A percentile compares a stretch with the other conserved stretches of the same genome.
Evolutionary conservation across 2,797 vertebrate genomes (phyloP).

Genomic region (Phrynocephalus guinanensis): DNA sequence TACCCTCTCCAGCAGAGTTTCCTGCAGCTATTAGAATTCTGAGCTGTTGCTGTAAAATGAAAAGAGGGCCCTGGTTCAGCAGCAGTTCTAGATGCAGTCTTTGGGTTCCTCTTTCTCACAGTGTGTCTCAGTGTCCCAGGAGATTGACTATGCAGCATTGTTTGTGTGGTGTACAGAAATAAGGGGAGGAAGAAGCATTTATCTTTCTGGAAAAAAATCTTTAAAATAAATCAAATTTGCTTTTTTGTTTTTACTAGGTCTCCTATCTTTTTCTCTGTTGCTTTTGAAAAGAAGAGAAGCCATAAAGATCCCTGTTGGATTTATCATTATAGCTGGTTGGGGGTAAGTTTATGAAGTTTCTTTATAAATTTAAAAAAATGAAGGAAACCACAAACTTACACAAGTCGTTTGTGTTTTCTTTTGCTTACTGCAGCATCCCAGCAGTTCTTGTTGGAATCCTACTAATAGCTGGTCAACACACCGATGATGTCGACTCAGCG

Average conservation of each 20-base stretch:
- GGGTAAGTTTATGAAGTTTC: conserved; percentile 84
- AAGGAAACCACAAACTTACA: background rate
- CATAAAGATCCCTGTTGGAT: conserved; percentile 80
- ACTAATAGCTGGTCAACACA: conserved; percentile 84
- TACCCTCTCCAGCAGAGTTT: background rate
- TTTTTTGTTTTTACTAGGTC: conserved; percentile 76
- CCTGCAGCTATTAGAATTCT: background rate
- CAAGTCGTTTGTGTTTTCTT: conserved; percentile 18
- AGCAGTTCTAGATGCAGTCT: background rate
- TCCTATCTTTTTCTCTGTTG: conserved; percentile 90
- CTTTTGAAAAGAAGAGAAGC: conserved; percentile 84
- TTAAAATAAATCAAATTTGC: background rate
- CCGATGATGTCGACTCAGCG: conserved; percentile 82
- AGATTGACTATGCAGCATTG: background rate
- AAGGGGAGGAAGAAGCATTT: too few relatives aligned
- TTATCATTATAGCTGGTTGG: conserved; percentile 90
- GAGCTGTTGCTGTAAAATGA: background rate
- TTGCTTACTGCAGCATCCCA: conserved; percentile 84
- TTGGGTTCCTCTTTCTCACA: background rate
- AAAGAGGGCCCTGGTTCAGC: too few relatives aligned
- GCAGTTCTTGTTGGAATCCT: conserved; percentile 84
- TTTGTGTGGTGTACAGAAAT: background rate
- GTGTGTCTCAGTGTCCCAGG: background rate
- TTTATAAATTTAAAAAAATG: background rate
- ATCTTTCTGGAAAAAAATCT: background rate